Conservation (phyloP, 2,888 invertebrate species). For the Lochmaea capreae region DNA sequence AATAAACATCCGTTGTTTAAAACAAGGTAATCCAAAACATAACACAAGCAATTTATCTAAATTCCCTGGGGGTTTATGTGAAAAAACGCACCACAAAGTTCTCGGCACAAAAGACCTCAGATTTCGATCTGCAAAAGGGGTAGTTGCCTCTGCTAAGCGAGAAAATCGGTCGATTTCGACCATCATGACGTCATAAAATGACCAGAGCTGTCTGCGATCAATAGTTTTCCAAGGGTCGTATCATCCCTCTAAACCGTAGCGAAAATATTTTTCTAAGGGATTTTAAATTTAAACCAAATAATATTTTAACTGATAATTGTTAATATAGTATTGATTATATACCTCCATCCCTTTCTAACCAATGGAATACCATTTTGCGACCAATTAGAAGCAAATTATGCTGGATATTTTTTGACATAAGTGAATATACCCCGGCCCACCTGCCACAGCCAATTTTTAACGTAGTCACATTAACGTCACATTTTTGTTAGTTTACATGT, state of each 20-base stretch:
- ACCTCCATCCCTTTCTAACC: too few relatives aligned
- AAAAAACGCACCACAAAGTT: conserved; percentile 31
- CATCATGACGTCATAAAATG: conserved; percentile 63
- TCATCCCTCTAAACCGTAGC: conserved; percentile 27
- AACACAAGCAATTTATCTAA: conserved; percentile 19
- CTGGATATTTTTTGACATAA: too few relatives aligned
- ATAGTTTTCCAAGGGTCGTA: conserved; percentile 59
- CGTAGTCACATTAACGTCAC: too few relatives aligned
- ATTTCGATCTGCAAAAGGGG: conserved; percentile 52
- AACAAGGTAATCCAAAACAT: conserved; percentile 21
- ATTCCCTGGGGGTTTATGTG: conserved; percentile 27
- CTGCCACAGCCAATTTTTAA: too few relatives aligned
- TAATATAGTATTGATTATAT: too few relatives aligned
- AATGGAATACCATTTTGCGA: too few relatives aligned
- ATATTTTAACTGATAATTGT: neutral
- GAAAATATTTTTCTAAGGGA: neutral
- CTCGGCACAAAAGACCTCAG: conserved; percentile 43
- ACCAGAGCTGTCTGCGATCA: conserved; percentile 61
- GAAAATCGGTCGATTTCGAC: conserved; percentile 61
- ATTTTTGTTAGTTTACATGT: too few relatives aligned
- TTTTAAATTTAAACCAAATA: neutral
- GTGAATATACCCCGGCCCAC: too few relatives aligned
- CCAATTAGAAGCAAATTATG: too few relatives aligned
- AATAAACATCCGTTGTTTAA: conserved; percentile 37
- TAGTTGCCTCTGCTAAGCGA: conserved; percentile 44